Evolutionary conservation across 1,140 invertebrate species (phyloP).

Genomic region (Ptiloglossa arizonensis): DNA sequence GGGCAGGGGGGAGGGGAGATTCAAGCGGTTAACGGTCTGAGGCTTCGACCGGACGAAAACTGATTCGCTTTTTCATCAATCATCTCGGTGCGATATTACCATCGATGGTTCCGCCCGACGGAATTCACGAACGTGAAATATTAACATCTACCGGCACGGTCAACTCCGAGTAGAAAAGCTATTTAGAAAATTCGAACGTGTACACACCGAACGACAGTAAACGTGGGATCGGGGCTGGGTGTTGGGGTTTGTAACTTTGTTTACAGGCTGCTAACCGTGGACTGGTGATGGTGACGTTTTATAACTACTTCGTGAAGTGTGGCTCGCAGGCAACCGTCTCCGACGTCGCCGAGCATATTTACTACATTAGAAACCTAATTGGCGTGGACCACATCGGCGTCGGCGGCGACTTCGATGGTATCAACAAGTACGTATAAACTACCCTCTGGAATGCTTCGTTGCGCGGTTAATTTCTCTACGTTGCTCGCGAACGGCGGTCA

Average conservation of each 20-base stretch:
- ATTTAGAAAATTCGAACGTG: neutral
- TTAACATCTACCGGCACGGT: neutral
- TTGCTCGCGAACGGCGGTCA: too few relatives aligned
- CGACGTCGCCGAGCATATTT: slow-evolving; percentile 86
- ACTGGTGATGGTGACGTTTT: slow-evolving; percentile 95
- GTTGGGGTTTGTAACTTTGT: too few relatives aligned
- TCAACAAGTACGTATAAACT: slow-evolving; percentile 81
- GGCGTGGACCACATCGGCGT: slow-evolving; percentile 85
- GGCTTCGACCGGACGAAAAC: neutral
- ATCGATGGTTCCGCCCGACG: neutral
- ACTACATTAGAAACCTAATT: slow-evolving; percentile 84
- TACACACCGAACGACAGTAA: neutral
- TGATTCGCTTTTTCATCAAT: slow-evolving; percentile 11
- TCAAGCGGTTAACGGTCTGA: slow-evolving; percentile 1
- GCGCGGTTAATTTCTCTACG: too few relatives aligned
- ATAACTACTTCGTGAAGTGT: slow-evolving; percentile 92
- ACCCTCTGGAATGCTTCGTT: too few relatives aligned
- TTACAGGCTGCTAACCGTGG: slow-evolving; percentile 90
- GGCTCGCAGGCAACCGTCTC: slow-evolving; percentile 87
- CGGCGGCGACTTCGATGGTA: slow-evolving; percentile 84
- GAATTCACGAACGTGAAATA: neutral
- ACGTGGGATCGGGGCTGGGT: too few relatives aligned
- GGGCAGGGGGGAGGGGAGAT: too few relatives aligned
- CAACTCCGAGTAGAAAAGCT: neutral
- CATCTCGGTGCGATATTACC: neutral